Evolutionary conservation across 2,797 vertebrate genomes (phyloP).

Genomic region (Odontamblyopus lacepedii): DNA sequence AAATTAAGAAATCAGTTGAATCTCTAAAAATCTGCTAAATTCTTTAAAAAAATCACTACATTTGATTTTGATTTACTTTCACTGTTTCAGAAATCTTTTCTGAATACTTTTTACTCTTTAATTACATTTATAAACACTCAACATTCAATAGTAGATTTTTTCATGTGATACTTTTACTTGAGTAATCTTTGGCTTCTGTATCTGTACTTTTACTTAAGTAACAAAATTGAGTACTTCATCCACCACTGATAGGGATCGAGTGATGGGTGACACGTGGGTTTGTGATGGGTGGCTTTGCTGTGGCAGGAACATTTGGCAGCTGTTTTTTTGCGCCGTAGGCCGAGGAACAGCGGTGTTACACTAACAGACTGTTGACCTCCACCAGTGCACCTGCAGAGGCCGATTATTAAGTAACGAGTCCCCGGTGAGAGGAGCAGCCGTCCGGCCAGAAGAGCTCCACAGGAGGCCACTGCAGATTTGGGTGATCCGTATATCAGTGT

Average conservation of each 20-base stretch:
- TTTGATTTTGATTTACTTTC: too few species aligned
- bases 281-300: constrained; percentile 46
- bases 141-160: too few species aligned
- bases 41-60: too few species aligned
- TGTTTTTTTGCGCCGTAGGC: constrained; percentile 48
- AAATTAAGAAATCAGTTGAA: too few species aligned
- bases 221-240: too few species aligned
- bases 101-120: too few species aligned
- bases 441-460: constrained; percentile 67
- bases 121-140: too few species aligned
- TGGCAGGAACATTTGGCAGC: constrained; percentile 59
- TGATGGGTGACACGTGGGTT: constrained; percentile 19
- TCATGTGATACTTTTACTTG: too few species aligned
- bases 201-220: too few species aligned
- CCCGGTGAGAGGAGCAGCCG: constrained; percentile 68
- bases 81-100: too few species aligned
- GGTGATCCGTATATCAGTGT: constrained; percentile 60
- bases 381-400: constrained; percentile 67
- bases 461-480: constrained; percentile 64
- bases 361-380: constrained; percentile 74
- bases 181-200: too few species aligned
- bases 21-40: too few species aligned
- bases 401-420: constrained; percentile 77
- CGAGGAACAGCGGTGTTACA: constrained; percentile 54
- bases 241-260: constrained; percentile 41